Conservation (phyloP, 2,888 invertebrate species). For the Arrhopalites spinosus region DNA sequence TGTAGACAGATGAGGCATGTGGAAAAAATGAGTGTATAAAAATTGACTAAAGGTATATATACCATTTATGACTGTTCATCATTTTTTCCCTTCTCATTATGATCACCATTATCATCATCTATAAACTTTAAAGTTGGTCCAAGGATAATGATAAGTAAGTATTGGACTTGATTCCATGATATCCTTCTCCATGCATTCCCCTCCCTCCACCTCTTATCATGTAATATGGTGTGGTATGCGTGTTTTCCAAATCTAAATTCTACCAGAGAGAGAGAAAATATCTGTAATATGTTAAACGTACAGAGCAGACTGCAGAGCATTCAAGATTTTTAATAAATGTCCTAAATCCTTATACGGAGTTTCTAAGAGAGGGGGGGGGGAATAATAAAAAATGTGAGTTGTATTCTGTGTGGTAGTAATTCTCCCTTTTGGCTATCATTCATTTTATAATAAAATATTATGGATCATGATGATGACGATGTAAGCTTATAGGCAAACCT, state of each 20-base stretch:
- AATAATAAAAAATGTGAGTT: not conserved
- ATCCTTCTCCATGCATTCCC: no score
- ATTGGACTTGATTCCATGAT: no score
- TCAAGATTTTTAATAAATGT: slow-evolving; percentile 13
- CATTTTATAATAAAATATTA: no score
- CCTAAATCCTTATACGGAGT: not conserved
- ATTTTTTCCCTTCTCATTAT: not conserved
- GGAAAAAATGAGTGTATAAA: not conserved
- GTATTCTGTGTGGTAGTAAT: no score
- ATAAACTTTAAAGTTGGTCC: not conserved
- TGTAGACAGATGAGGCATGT: not conserved
- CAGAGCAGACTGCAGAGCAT: not conserved
- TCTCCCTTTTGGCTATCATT: no score
- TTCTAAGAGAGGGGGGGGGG: not conserved
- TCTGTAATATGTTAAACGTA: not conserved
- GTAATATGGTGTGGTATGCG: no score
- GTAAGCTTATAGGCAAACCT: not conserved
- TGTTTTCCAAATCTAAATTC: no score
- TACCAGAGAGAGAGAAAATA: not conserved
- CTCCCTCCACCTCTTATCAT: no score
- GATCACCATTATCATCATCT: not conserved
- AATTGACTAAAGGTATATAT: not conserved
- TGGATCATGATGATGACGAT: no score
- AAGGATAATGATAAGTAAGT: no score
- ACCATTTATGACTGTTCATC: not conserved